These are phyloP conservation scores for Amphipyra tragopoginis DNA, from an alignment of 2,888 invertebrate species.

Conservation along the genomic window DNA sequence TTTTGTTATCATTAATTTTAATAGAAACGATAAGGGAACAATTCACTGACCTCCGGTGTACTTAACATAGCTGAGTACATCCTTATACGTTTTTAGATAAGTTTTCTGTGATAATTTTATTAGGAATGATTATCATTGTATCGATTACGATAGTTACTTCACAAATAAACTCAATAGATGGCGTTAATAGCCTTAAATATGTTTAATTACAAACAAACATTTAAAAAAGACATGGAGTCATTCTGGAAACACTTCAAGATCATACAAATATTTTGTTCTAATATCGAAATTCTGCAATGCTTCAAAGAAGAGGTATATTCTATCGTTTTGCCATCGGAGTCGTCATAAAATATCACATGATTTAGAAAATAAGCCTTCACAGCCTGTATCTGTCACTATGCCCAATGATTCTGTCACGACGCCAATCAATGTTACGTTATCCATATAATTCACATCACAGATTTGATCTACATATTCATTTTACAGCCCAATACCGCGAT, in stretches of 20 bases:
- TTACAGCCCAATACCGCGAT: background rate
- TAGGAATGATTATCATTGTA: background rate
- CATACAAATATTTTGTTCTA: background rate
- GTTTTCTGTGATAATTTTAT: background rate
- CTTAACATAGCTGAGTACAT: background rate
- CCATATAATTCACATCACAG: constrained; percentile 1
- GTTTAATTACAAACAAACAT: too few relatives aligned
- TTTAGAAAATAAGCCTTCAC: constrained; percentile 36
- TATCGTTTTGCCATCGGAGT: background rate
- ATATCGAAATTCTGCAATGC: background rate
- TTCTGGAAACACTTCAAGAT: too few relatives aligned
- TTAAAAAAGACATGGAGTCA: too few relatives aligned
- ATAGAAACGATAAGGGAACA: background rate
- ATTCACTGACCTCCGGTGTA: background rate
- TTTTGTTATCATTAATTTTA: background rate
- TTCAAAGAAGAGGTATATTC: background rate
- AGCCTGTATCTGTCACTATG: constrained; percentile 7
- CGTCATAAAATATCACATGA: background rate
- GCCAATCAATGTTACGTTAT: constrained; percentile 3
- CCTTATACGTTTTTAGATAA: background rate
- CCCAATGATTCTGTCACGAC: constrained; percentile 8
- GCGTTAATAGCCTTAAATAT: background rate
- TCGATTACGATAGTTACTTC: background rate
- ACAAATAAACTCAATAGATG: background rate
- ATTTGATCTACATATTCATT: background rate